Evolutionary conservation across 2,113 vertebrate genomes (phyloP).

Genomic region (Entosphenus tridentatus): DNA sequence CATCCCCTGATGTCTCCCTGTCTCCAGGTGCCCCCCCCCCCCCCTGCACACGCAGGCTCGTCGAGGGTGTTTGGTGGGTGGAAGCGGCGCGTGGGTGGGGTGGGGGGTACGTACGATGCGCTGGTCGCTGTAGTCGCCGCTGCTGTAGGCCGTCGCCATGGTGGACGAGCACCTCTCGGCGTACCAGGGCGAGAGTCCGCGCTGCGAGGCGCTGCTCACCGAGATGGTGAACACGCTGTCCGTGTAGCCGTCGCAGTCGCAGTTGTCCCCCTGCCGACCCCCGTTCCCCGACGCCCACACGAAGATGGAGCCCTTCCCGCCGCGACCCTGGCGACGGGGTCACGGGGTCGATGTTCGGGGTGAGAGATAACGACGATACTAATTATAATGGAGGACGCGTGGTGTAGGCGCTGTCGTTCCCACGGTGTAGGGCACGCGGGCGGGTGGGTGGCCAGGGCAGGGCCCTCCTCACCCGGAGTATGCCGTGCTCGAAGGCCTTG

Average conservation of each 20-base stretch:
- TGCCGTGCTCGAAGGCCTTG: slow-evolving; percentile 89
- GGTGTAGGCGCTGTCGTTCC: too few species aligned
- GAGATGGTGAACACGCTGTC: slow-evolving; percentile 95
- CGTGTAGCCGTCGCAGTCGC: slow-evolving; percentile 91
- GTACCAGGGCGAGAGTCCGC: slow-evolving; percentile 88
- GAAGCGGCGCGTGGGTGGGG: too few species aligned
- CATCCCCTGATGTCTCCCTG: too few species aligned
- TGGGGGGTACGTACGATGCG: slow-evolving; percentile 45
- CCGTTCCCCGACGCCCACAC: slow-evolving; percentile 97
- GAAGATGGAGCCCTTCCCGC: slow-evolving; percentile 86
- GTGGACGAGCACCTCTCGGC: slow-evolving; percentile 97
- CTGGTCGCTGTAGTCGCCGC: slow-evolving; percentile 91
- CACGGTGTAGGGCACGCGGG: too few species aligned
- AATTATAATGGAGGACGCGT: too few species aligned
- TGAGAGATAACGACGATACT: too few species aligned
- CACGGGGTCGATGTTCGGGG: neutral
- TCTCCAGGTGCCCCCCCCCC: too few species aligned
- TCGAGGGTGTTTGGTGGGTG: too few species aligned
- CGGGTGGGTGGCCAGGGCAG: too few species aligned
- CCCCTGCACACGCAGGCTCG: too few species aligned
- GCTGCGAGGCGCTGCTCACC: slow-evolving; percentile 90
- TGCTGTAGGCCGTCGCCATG: slow-evolving; percentile 89
- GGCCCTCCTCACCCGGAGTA: slow-evolving; percentile 39
- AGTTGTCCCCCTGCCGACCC: slow-evolving; percentile 85
- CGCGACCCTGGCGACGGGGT: slow-evolving; percentile 38